phyloP scores from a whole-genome alignment of 2,888 invertebrate species.

The Osmoderma eremita region DNA sequence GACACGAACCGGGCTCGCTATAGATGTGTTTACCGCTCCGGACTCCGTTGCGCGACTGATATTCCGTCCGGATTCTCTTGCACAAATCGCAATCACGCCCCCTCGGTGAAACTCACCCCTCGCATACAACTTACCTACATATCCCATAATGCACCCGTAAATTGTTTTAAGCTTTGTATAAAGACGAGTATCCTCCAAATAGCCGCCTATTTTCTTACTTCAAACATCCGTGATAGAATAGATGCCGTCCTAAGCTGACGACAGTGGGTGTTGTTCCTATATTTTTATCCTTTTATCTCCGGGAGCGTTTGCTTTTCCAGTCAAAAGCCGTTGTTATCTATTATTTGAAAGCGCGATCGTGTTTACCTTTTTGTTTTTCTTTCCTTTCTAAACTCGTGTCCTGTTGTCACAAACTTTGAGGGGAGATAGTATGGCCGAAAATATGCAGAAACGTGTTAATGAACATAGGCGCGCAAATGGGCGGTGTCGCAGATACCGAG shows the following conservation, averaged over 20 bases:
- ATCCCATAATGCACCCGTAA: slow-evolving; percentile 20
- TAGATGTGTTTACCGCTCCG: slow-evolving; percentile 31
- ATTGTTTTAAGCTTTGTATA: slow-evolving; percentile 8
- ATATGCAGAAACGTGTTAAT: no score
- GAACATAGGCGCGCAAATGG: no score
- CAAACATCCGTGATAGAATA: slow-evolving; percentile 5
- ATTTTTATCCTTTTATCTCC: slow-evolving; percentile 19
- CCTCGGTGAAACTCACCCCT: slow-evolving; percentile 29
- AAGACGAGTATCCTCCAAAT: neutral
- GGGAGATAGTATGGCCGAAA: no score
- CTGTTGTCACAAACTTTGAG: no score
- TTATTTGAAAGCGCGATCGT: slow-evolving; percentile 6
- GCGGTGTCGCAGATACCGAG: no score
- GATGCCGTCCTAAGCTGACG: neutral
- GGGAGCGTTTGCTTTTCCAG: slow-evolving; percentile 3
- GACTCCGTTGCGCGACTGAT: slow-evolving; percentile 36
- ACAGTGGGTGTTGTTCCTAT: slow-evolving; percentile 12
- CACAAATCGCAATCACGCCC: slow-evolving; percentile 36
- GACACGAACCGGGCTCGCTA: slow-evolving; percentile 11
- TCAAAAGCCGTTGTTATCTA: slow-evolving; percentile 13
- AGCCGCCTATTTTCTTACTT: neutral
- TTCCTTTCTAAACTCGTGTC: slow-evolving; percentile 4
- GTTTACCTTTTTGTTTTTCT: slow-evolving; percentile 14
- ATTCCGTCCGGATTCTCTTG: slow-evolving; percentile 32
- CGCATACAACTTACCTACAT: slow-evolving; percentile 25